Evolutionary conservation across 2,888 invertebrate species (phyloP).

Genomic region (Epiblema foenella): DNA sequence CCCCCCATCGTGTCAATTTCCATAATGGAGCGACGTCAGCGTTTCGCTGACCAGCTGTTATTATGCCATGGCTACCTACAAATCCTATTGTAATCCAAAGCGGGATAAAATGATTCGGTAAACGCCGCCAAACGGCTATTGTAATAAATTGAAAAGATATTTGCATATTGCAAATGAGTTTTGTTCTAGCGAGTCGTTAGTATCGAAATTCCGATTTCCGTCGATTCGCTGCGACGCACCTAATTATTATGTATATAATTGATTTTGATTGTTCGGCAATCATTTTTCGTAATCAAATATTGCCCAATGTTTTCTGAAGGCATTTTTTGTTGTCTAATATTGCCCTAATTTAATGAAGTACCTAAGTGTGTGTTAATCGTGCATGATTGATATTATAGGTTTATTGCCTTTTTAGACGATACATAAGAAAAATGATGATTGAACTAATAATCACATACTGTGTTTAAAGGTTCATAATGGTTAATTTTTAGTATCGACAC

Average conservation of each 20-base stretch:
- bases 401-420: too few relatives aligned
- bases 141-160: conserved; percentile 41
- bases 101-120: conserved; percentile 51
- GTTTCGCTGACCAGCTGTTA: conserved; percentile 69
- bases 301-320: too few relatives aligned
- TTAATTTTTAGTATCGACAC: conserved; percentile 3
- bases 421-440: too few relatives aligned
- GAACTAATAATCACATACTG: too few relatives aligned
- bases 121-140: conserved; percentile 47
- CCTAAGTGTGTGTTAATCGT: too few relatives aligned
- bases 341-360: too few relatives aligned
- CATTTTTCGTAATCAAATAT: too few relatives aligned
- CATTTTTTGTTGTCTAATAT: too few relatives aligned
- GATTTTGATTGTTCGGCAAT: background rate
- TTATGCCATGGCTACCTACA: conserved; percentile 50
- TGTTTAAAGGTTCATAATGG: background rate
- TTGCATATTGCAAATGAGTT: conserved; percentile 31
- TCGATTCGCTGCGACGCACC: background rate
- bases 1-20: conserved; percentile 67
- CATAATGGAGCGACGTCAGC: conserved; percentile 69
- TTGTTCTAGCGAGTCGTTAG: background rate
- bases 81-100: conserved; percentile 48
- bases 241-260: too few relatives aligned
- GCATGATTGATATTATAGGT: too few relatives aligned
- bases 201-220: background rate